phyloP scores from a whole-genome alignment of 2,888 invertebrate species.

The Drosophila anceps region DNA sequence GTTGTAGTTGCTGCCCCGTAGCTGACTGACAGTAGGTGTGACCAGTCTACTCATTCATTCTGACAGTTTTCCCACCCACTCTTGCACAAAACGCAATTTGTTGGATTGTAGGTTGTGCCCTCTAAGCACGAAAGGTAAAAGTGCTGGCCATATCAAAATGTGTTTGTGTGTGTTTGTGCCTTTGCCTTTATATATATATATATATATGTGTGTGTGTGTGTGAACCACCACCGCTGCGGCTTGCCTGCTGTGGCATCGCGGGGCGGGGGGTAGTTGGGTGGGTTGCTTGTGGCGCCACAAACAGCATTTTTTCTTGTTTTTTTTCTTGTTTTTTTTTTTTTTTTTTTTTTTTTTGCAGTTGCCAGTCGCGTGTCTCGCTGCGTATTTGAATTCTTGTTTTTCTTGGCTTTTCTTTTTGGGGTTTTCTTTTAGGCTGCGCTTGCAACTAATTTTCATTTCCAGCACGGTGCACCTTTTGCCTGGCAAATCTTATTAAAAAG shows the following conservation, averaged over 20 bases:
- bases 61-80: conserved; percentile 84
- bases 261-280: conserved; percentile 49
- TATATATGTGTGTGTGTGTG: conserved; percentile 25
- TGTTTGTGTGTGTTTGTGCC: conserved; percentile 20
- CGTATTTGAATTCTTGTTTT: conserved; percentile 58
- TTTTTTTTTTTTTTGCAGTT: conserved; percentile 68
- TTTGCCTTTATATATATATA: not conserved
- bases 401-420: conserved; percentile 15
- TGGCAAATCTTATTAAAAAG: conserved; percentile 83
- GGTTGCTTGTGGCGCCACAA: conserved; percentile 72
- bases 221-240: conserved; percentile 56
- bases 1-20: conserved; percentile 47
- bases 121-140: conserved; percentile 80
- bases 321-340: conserved; percentile 55
- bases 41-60: conserved; percentile 84
- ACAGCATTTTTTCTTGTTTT: conserved; percentile 58
- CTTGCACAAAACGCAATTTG: conserved; percentile 82
- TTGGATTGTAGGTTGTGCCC: conserved; percentile 83
- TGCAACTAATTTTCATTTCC: conserved; percentile 82
- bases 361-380: conserved; percentile 72
- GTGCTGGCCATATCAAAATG: conserved; percentile 55
- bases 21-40: conserved; percentile 84
- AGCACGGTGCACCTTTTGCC: conserved; percentile 78
- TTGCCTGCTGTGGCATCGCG: conserved; percentile 22
- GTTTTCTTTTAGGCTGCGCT: conserved; percentile 59